Base-by-base conservation (phyloP, 2,888 invertebrate genomes). In the Dinocampus coccinellae region DNA sequence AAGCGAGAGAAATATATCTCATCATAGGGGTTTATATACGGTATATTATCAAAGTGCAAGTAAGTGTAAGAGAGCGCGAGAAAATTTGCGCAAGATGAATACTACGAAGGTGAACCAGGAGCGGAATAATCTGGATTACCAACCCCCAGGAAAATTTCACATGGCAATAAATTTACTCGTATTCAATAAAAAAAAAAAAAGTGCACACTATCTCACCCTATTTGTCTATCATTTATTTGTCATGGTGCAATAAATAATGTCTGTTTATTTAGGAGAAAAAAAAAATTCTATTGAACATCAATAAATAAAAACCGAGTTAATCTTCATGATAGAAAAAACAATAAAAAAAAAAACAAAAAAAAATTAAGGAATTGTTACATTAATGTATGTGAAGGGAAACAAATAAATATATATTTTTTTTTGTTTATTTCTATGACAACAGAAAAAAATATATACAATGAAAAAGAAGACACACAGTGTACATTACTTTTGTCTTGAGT, bases 101-200 rank as follows among this genome's bases (percentile, higher is more conserved):
- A 39, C 39, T 39, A n/a, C n/a, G 39, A 69, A 63, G 52, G 57
- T 69, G 76, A 71, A 72, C 76, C 73, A 78, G 77, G 78, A 76
- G 75, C 77, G 78, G 75, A n/a, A n/a, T 73, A 75, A 70, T 74
- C 75, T 75, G 76, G 78, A 79, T 82, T 82, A 82, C 83, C 81
- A 83, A 81, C 79, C 78, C n/a, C 79, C 74, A 73, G 75, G 78
- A 76, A 72, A 77, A 77, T 63, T 73, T 39, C 55, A 39, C 24
- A 55, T 47, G 22, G 55, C 60, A 64, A 70, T 73, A 68, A 75
- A 70, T 73, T 68, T 47, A 58, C 20, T 52, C 57, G 24, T 62
- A 55, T 22, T 10, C 13, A 1, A 11, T 22, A 4, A 55, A 16
- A 26, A 39, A 42, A 16, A 22, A 36, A 24, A 53, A 22, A 20